Conservation (phyloP, 2,888 invertebrate species). For the Cyrtodaria siliqua region DNA sequence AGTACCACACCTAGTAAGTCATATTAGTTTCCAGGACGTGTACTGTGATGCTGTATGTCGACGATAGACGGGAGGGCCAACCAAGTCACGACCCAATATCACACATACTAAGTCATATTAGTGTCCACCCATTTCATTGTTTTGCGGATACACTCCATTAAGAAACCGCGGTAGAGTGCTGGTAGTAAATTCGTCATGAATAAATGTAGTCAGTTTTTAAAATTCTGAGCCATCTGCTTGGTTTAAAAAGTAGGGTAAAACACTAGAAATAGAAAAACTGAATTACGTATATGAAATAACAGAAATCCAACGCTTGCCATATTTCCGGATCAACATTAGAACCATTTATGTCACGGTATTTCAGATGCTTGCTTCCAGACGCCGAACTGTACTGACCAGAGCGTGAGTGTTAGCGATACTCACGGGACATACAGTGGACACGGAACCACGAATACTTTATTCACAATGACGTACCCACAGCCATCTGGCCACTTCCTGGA, state of each 20-base stretch:
- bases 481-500: conserved; percentile 25
- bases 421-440: conserved; percentile 26
- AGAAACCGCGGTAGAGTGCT: not conserved
- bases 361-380: conserved; percentile 34
- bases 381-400: conserved; percentile 21
- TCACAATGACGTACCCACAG: conserved; percentile 14
- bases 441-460: conserved; percentile 23
- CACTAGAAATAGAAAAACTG: no score
- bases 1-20: no score
- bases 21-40: no score
- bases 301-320: no score
- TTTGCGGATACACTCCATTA: not conserved
- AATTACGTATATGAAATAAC: no score
- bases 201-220: no score
- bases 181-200: no score
- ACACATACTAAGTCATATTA: not conserved
- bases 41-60: no score
- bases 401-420: conserved; percentile 12
- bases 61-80: no score
- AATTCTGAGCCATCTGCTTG: no score
- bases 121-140: not conserved
- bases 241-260: no score
- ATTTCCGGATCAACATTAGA: not conserved
- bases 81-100: no score
- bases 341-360: not conserved